Evolutionary conservation across 35 echinoderm and acorn worm genomes (phyloP).

Genomic region (Heliocidaris tuberculata): DNA sequence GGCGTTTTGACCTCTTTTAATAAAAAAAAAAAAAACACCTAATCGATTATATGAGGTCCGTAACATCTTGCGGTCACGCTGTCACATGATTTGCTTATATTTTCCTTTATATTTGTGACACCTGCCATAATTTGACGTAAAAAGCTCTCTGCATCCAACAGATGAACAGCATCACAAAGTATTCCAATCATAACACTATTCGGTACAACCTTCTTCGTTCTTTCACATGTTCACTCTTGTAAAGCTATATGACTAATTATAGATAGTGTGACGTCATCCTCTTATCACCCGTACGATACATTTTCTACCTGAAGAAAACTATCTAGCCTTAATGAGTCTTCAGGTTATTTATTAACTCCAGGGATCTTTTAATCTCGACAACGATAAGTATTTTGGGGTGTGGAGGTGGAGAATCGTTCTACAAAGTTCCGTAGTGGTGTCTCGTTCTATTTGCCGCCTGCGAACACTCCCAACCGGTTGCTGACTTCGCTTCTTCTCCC

Average conservation of each 20-base stretch:
- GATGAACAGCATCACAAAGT: neutral
- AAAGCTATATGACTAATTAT: neutral
- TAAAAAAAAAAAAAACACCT: too few relatives aligned
- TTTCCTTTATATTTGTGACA: too few relatives aligned
- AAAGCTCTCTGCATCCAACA: too few relatives aligned
- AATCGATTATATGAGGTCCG: too few relatives aligned
- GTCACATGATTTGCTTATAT: too few relatives aligned
- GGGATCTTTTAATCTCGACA: neutral
- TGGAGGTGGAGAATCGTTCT: neutral
- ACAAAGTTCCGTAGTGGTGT: neutral
- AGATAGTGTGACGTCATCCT: neutral
- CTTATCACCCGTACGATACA: neutral
- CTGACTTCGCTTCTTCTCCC: neutral
- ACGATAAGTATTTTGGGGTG: neutral
- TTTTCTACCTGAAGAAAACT: neutral
- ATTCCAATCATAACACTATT: neutral
- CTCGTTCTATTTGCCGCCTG: slow-evolving; percentile 1
- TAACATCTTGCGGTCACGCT: too few relatives aligned
- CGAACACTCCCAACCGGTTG: neutral
- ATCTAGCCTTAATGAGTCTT: neutral
- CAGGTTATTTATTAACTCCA: neutral
- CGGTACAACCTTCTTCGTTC: neutral
- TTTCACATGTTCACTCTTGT: neutral
- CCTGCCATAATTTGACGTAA: too few relatives aligned
- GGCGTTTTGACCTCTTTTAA: too few relatives aligned